phyloP scores from a whole-genome alignment of 2,888 invertebrate species.

The Deroplatys truncata region DNA sequence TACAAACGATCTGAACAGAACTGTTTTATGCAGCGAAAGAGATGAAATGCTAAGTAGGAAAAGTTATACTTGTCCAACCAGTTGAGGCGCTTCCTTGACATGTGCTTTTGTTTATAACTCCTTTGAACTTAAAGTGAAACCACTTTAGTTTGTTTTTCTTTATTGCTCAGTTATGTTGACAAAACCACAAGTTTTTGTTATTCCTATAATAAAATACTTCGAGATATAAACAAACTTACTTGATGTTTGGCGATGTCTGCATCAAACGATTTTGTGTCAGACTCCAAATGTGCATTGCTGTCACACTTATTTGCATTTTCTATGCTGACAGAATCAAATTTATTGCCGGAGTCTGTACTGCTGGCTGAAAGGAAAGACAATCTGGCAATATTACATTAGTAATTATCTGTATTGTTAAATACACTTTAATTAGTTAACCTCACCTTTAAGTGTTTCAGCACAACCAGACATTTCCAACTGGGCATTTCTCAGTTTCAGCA shows the following conservation, averaged over 20 bases:
- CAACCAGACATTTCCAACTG: conserved; percentile 22
- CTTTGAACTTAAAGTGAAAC: no score
- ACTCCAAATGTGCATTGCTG: background rate
- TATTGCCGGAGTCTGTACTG: background rate
- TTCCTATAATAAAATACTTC: no score
- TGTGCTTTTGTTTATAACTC: no score
- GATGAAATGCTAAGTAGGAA: no score
- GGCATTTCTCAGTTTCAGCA: conserved; percentile 27
- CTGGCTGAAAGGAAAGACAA: background rate
- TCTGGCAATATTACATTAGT: background rate
- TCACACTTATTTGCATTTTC: background rate
- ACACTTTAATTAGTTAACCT: background rate
- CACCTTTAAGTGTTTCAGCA: conserved; percentile 1
- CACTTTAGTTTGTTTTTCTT: no score
- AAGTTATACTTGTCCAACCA: no score
- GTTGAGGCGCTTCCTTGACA: no score
- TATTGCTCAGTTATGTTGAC: no score
- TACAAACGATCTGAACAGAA: no score
- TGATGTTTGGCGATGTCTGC: background rate
- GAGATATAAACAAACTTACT: background rate
- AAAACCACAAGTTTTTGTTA: no score
- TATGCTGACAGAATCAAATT: background rate
- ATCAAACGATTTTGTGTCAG: background rate
- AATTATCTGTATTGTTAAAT: background rate
- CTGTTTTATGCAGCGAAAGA: no score